Percentiles rank a stretch among this genome's conserved stretches.
phyloP scores from a whole-genome alignment of 2,113 vertebrate genomes.

The Phalacrocorax pelagicus region DNA sequence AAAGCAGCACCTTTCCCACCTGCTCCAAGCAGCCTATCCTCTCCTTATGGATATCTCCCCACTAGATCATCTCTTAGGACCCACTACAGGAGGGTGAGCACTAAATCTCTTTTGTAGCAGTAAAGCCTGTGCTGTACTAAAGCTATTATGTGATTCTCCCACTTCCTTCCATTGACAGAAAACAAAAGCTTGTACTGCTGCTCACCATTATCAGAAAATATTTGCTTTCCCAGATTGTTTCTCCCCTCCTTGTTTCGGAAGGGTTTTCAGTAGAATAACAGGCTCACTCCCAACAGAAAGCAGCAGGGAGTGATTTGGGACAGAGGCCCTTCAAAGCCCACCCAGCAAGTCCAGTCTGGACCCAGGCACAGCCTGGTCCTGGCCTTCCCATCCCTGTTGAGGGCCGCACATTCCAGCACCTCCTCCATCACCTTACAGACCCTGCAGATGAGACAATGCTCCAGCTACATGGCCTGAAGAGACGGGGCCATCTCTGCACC shows the following conservation, averaged over 20 bases:
- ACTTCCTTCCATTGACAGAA: conserved; percentile 48
- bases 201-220: neutral
- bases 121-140: neutral
- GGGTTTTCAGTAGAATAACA: neutral
- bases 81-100: neutral
- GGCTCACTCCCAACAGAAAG: neutral
- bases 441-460: rapidly evolving
- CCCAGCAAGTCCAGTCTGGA: neutral
- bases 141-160: neutral
- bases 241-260: neutral
- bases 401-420: rapidly evolving
- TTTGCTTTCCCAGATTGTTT: neutral
- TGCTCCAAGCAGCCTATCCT: neutral
- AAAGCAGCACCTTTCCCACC: neutral
- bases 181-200: conserved; percentile 11
- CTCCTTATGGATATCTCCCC: neutral
- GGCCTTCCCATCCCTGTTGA: neutral
- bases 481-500: rapidly evolving
- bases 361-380: rapidly evolving
- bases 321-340: neutral
- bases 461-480: neutral
- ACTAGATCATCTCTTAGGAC: neutral
- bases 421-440: neutral
- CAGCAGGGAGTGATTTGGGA: neutral
- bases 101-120: neutral